phyloP scores from a whole-genome alignment of 2,113 vertebrate species.

The Protobothrops flavoviridis region DNA sequence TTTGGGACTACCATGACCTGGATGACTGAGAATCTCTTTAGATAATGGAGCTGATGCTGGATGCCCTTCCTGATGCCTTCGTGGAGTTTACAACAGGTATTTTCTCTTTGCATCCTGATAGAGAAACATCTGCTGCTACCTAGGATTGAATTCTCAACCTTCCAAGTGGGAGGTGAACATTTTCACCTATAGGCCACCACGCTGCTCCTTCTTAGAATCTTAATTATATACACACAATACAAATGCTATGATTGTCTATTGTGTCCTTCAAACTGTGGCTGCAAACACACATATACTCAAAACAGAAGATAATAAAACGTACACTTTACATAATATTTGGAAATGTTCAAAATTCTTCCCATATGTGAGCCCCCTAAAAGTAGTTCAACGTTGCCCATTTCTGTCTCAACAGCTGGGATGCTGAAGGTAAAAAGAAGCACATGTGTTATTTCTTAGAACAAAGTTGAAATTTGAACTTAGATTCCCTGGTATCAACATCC shows the following conservation, averaged over 20 bases:
- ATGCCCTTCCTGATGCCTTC: too few relatives aligned
- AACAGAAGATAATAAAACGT: not conserved
- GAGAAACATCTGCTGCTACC: too few relatives aligned
- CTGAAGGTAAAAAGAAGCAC: not conserved
- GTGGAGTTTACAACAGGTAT: too few relatives aligned
- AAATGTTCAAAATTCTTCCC: not conserved
- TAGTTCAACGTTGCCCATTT: not conserved
- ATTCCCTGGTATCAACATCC: not conserved
- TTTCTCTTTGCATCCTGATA: too few relatives aligned
- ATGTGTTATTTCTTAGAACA: not conserved
- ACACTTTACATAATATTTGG: not conserved
- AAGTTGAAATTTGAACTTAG: not conserved
- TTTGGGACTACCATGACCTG: too few relatives aligned
- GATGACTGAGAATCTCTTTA: too few relatives aligned
- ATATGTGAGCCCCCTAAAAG: not conserved
- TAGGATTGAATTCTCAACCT: too few relatives aligned
- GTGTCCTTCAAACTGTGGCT: not conserved
- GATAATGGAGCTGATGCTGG: too few relatives aligned
- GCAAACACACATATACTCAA: not conserved
- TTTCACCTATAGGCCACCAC: not conserved
- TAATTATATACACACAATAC: not conserved
- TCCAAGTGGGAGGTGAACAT: too few relatives aligned
- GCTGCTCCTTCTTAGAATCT: not conserved
- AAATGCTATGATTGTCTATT: not conserved
- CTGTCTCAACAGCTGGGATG: not conserved